Evolutionary conservation across 2,797 vertebrate species (phyloP).

Genomic region (Acipenser ruthenus): DNA sequence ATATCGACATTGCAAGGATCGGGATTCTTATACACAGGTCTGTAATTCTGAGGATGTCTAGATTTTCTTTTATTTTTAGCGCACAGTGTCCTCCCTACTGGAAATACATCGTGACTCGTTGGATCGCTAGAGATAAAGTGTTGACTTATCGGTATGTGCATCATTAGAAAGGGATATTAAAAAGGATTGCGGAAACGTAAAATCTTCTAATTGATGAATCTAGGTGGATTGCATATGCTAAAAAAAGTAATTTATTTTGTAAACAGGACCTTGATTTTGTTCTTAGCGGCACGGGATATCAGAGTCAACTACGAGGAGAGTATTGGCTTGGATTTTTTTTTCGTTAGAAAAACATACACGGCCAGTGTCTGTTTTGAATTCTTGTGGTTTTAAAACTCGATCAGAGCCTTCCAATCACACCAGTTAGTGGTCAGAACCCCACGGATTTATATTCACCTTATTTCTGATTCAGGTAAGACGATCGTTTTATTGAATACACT

Average conservation of each 20-base stretch:
- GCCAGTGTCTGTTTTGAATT: conserved; percentile 21
- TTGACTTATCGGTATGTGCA: conserved; percentile 3
- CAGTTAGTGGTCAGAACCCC: not conserved
- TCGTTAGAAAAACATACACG: conserved; percentile 7
- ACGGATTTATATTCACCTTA: not conserved
- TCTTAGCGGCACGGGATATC: conserved; percentile 2
- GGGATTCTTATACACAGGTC: conserved; percentile 9
- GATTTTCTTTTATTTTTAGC: conserved; percentile 9
- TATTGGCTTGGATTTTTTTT: conserved; percentile 19
- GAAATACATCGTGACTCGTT: conserved; percentile 15
- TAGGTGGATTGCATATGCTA: conserved; percentile 2
- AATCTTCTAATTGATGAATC: conserved; percentile 2
- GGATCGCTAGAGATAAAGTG: conserved; percentile 18
- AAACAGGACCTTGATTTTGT: conserved; percentile 2
- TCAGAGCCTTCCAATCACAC: conserved; percentile 6
- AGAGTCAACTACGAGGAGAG: not conserved
- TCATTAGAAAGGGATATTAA: not conserved
- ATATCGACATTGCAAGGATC: not conserved
- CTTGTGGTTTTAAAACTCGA: conserved; percentile 13
- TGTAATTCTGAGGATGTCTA: conserved; percentile 19
- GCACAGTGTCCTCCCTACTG: conserved; percentile 14
- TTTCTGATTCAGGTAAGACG: not conserved
- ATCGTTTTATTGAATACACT: not conserved
- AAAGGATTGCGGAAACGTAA: conserved; percentile 9
- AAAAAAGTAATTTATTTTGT: conserved; percentile 4